Base-by-base conservation (phyloP, 2,888 invertebrate species). In the Petrophora chlorosata region DNA sequence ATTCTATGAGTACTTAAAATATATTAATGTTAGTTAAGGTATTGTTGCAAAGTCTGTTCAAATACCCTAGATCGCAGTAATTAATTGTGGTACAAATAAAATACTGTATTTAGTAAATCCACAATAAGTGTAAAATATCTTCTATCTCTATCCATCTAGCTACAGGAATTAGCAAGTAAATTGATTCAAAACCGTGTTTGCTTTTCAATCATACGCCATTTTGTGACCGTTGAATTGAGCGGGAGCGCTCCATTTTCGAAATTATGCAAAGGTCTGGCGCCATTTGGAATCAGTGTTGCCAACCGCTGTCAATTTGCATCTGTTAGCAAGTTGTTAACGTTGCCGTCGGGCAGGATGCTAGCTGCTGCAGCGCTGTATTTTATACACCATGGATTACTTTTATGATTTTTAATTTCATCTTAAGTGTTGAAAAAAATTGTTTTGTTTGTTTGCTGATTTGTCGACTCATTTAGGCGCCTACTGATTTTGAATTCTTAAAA, bases 281-380 rank as follows among this genome's bases (percentile, higher is more conserved):
- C 86, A 84, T 87, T 87, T 85, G 71, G 78, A 80, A 82, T 80
- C 85, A 83, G 73, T 73, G 79, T 78, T 75, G 79, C 76, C 83
- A 85, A 84, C 85, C 79, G 85, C 71, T 78, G 76, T 63, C 84
- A 84, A 88, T 89, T 88, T 88, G 79, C 88, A 88, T 88, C 84
- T 79, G 71, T 85, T 83, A 85, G 75, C 59, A 63, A 76, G 70
- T 85, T 80, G 83, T 82, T 85, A 84, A 79, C 77, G 71, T 69
- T 63, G 59, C 78, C 77, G 71, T 69, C 63, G 59, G 56, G 48
- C 48, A 70, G 63, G 57, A 61, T 49, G 40, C 47, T 58, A 76
- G 76, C 70, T 28, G 76, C 73, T 79, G 60, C 53, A 73, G 70
- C 73, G 74, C 76, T 74, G 19, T 23, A 50, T 50, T 61, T 40